Evolutionary conservation across 2,113 vertebrate species (phyloP).

Genomic region (Lipotes vexillifer): DNA sequence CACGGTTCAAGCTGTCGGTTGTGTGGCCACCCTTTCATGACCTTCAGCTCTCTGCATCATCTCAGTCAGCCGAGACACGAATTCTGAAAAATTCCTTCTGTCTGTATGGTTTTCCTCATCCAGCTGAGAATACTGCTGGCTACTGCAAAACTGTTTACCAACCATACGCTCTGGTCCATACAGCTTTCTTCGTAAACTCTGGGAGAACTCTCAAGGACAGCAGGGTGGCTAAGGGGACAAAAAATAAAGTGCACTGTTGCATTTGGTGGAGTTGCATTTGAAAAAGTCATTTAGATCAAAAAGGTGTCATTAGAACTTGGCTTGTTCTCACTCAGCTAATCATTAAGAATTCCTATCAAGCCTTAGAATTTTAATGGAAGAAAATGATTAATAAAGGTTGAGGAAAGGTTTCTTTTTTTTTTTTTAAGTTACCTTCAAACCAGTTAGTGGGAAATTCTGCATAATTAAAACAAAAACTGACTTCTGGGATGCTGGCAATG

Average conservation of each 20-base stretch:
- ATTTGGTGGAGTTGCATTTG: not conserved
- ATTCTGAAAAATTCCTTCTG: constrained; percentile 3
- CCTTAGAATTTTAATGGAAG: not conserved
- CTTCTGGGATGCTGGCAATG: not conserved
- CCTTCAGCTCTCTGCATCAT: not conserved
- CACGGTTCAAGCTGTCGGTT: not conserved
- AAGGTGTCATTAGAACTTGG: not conserved
- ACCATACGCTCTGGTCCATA: constrained; percentile 93
- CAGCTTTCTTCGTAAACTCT: constrained; percentile 93
- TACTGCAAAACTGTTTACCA: constrained; percentile 79
- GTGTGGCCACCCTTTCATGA: not conserved
- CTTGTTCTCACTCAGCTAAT: constrained; percentile 7
- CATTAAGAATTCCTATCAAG: constrained; percentile 2
- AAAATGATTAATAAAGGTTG: not conserved
- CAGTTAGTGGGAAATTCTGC: not conserved
- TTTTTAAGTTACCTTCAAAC: not conserved
- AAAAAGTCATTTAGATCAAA: constrained; percentile 9
- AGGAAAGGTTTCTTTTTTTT: not conserved
- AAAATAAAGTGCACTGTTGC: not conserved
- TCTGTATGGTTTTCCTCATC: constrained; percentile 19
- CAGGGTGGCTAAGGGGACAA: constrained; percentile 83
- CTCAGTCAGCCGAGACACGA: not conserved
- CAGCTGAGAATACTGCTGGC: not conserved
- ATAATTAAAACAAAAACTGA: constrained; percentile 11
- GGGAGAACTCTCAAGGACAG: constrained; percentile 84